Base-by-base conservation (phyloP, 2,888 invertebrate species). In the Platerodrilus igneus region DNA sequence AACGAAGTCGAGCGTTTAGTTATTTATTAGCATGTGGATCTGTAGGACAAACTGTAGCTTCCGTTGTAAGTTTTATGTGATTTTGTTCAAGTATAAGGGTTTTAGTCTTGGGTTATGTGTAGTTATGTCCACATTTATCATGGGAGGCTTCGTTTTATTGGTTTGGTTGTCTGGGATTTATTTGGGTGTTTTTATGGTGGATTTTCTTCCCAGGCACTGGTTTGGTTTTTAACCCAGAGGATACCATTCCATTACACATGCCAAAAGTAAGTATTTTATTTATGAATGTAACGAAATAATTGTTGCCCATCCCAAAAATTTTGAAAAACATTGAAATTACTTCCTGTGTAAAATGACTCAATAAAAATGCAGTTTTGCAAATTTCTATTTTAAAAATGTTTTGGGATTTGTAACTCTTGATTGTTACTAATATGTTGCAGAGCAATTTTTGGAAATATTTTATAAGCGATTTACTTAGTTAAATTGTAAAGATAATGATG, bases 31-130 rank as follows among this genome's bases (percentile, higher is more conserved):
- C 83, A 8, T 76, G 78, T 38, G 84, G 84, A 21, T 81, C 83
- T n/a, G 76, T 83, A 31, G 84, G 85, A 6, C 84, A 84, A 68
- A 83, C 83, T 18, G 73, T 83, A 14, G 81, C 84, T 16, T 81
- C 83, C 42, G 67, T 85, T 54, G 78, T 83, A 65, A 71, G 73
- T 66, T n/a, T n/a, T 21, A 9, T 6, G 7, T 9, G 11, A 29
- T 18, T 20, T 37, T 39, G n/a, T 11, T 33, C 7, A 7, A 8
- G 20, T 1, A 7, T 19, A n/a, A n/a, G n/a, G n/a, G n/a, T n/a
- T n/a, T n/a, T 19, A 8, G 13, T 19, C n/a, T 21, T 31, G 18
- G 8, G 2, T 31, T 29, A 25, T 31, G 37, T 48, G 23, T 58
- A 80, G 81, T 59, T 79, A 30, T 83, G 81, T 59, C 79, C 84